A percentile compares a stretch with the other conserved stretches of the same genome.
Evolutionary conservation across 1,140 invertebrate genomes (phyloP).

Genomic region (Eurosta solidaginis): DNA sequence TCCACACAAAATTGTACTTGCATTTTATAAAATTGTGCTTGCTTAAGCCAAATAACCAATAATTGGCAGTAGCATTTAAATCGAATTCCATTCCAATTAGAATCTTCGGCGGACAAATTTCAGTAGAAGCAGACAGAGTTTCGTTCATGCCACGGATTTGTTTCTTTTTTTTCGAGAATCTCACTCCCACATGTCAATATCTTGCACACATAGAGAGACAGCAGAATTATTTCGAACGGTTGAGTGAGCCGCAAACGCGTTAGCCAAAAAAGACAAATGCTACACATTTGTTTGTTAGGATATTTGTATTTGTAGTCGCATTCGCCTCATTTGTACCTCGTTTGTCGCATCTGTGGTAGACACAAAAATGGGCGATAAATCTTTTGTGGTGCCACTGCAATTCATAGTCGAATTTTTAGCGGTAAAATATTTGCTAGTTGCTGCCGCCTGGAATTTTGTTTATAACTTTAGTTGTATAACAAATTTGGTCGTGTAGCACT

Average conservation of each 20-base stretch:
- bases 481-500: background rate
- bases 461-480: background rate
- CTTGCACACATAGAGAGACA: no score
- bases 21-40: background rate
- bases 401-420: background rate
- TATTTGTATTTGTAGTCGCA: background rate
- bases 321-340: background rate
- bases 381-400: background rate
- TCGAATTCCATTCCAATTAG: slow-evolving; percentile 17
- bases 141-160: no score
- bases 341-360: slow-evolving; percentile 12
- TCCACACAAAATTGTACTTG: no score
- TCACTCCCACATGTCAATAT: background rate
- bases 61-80: slow-evolving; percentile 8
- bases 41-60: background rate
- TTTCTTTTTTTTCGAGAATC: background rate
- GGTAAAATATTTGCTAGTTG: background rate
- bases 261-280: background rate
- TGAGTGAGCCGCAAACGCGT: background rate
- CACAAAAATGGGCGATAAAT: background rate
- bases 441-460: background rate
- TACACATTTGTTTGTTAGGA: background rate
- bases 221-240: background rate
- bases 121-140: background rate
- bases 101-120: background rate